A percentile compares a stretch with the other conserved stretches of the same genome.
phyloP scores from a whole-genome alignment of 2,113 vertebrate species.

The Mesocricetus auratus region DNA sequence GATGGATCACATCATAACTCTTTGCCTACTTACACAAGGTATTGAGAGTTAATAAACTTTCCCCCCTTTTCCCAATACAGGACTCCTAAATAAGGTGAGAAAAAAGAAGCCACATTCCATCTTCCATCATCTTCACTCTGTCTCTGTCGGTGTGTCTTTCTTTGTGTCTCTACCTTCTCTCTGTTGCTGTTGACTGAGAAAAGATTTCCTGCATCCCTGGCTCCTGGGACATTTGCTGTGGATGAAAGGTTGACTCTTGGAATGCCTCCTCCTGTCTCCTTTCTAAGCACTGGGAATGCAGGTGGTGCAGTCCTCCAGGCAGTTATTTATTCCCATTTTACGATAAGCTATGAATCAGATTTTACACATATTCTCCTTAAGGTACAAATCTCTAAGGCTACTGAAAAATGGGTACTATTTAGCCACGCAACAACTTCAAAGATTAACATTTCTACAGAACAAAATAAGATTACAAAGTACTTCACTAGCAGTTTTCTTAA shows the following conservation, averaged over 20 bases:
- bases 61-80: neutral
- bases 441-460: neutral
- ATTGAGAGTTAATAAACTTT: neutral
- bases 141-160: neutral
- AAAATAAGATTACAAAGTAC: neutral
- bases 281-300: neutral
- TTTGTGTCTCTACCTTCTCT: no score
- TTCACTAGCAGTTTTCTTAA: neutral
- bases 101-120: neutral
- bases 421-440: neutral
- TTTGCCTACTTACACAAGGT: constrained; percentile 10
- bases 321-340: neutral
- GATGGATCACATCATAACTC: neutral
- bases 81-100: neutral
- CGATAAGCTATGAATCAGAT: neutral
- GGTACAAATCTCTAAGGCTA: neutral
- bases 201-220: neutral
- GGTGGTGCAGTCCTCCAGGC: neutral
- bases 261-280: no score
- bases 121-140: neutral
- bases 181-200: neutral
- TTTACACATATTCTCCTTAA: neutral
- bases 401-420: neutral
- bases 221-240: neutral
- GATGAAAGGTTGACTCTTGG: no score